Evolutionary conservation across 2,797 vertebrate genomes (phyloP), one percentile per base, ranked within the genome.

Genomic region (Protonibea diacanthus): DNA sequence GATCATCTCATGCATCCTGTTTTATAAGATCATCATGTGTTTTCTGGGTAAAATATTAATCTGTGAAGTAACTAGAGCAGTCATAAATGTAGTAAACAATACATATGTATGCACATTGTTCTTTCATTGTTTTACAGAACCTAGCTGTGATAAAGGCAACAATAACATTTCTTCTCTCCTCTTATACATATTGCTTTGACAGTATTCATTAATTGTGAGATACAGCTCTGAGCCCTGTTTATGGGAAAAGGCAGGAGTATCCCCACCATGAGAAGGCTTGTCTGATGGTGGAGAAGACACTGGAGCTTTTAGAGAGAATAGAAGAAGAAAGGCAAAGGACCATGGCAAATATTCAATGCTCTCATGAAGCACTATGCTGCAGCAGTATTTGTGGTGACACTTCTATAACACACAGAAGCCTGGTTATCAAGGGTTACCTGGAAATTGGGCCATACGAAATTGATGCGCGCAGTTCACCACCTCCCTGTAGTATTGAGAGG

Each of bases 401-500:
- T 33, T 62, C 6, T 49, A 33, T 29, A 48, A 66, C 13, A 40
- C 4, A 51, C 4, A n/a, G 4, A 51, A 71, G 20, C 18, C 59
- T 49, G 20, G 6, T 51, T 65, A 55, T 14, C 2, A 55, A 9
- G 57, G 42, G 20, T 74, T 45, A 79, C 72, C 72, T 70, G 29
- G 4, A 2, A 15, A 3, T 21, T 6, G 1, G 5, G 27, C 1
- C 6, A 21, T 20, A 9, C 90, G 69, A 80, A 93, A 95, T 44
- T 92, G 93, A 48, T 94, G 94, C 13, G 86, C 76, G 76, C 90
- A 88, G 82, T 94, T 90, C 55, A 90, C 63, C 53, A 87, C 72
- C 12, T 94, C 92, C 45, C 90, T 62, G 78, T 93, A 85, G 10
- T 94, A 95, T 57, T 95, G 95, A 74, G 94, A 81, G 75, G 95